Percentiles rank a stretch among this genome's conserved stretches.
These are phyloP conservation scores for Sphaerophoria rueppellii DNA, from an alignment of 2,888 invertebrate genomes.

Conservation along the genomic window DNA sequence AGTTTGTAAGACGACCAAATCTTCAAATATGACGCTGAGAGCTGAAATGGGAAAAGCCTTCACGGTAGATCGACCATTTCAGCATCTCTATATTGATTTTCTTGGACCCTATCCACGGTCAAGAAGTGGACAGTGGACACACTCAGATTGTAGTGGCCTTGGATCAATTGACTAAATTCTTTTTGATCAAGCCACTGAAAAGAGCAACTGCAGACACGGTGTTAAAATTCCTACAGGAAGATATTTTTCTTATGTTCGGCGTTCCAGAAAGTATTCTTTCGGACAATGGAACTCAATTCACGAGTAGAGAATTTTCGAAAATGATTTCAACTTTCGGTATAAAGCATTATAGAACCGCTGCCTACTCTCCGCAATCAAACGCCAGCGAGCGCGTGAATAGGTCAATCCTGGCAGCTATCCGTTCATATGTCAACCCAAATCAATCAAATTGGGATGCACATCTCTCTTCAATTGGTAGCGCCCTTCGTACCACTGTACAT, in stretches of 20 bases:
- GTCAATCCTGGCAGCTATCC: slow-evolving; percentile 4
- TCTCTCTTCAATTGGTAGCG: not conserved
- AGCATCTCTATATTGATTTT: slow-evolving; percentile 3
- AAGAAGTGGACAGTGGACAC: slow-evolving; percentile 5
- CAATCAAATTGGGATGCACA: not conserved
- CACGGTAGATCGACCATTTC: slow-evolving; percentile 12
- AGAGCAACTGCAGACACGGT: not conserved
- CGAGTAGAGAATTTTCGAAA: slow-evolving; percentile 1
- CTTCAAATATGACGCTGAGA: not conserved
- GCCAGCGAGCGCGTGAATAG: slow-evolving; percentile 23
- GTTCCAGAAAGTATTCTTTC: slow-evolving; percentile 26
- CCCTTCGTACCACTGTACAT: not conserved
- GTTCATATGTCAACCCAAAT: not conserved
- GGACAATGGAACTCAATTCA: slow-evolving; percentile 8
- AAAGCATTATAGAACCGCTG: not conserved
- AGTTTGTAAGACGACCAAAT: slow-evolving; percentile 11
- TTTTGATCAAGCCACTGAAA: not conserved
- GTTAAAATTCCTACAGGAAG: not conserved
- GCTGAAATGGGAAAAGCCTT: slow-evolving; percentile 15
- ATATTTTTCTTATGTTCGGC: not conserved
- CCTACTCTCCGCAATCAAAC: slow-evolving; percentile 18
- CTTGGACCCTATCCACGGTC: slow-evolving; percentile 3
- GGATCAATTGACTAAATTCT: slow-evolving; percentile 31
- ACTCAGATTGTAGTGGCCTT: slow-evolving; percentile 6
- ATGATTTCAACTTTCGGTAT: not conserved